Evolutionary conservation across 2,888 invertebrate species (phyloP).

Genomic region (Drosophila buzzatii): DNA sequence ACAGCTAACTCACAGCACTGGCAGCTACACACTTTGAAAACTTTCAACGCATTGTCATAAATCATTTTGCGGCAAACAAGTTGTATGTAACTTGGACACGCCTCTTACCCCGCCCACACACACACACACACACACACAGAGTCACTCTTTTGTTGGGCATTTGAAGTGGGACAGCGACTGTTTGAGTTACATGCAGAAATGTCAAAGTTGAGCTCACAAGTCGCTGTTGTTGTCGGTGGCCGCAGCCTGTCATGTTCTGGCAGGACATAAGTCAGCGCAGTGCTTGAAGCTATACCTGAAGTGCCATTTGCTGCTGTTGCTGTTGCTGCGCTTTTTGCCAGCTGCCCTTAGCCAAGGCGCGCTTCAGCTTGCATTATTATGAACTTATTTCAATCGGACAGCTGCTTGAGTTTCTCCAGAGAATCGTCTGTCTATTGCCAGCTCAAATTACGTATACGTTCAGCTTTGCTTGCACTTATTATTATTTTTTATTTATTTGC

Average conservation of each 20-base stretch:
- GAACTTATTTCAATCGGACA: slow-evolving; percentile 24
- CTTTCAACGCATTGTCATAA: slow-evolving; percentile 74
- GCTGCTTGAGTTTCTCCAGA: slow-evolving; percentile 12
- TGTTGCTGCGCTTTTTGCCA: slow-evolving; percentile 16
- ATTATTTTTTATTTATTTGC: slow-evolving; percentile 1
- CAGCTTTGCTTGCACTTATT: slow-evolving; percentile 25
- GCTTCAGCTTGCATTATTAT: slow-evolving; percentile 11
- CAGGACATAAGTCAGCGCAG: slow-evolving; percentile 19
- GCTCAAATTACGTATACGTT: slow-evolving; percentile 55
- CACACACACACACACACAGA: neutral
- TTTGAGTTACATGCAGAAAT: slow-evolving; percentile 52
- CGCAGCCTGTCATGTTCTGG: slow-evolving; percentile 43
- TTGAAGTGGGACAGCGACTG: slow-evolving; percentile 37
- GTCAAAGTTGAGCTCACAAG: slow-evolving; percentile 56
- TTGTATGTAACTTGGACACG: slow-evolving; percentile 44
- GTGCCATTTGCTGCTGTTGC: slow-evolving; percentile 1
- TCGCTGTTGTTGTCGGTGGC: slow-evolving; percentile 25
- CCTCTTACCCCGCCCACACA: slow-evolving; percentile 18
- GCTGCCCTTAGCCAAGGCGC: neutral
- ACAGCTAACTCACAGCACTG: slow-evolving; percentile 40
- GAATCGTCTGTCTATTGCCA: neutral
- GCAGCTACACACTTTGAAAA: slow-evolving; percentile 39
- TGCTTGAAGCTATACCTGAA: slow-evolving; percentile 23
- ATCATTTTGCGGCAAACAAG: slow-evolving; percentile 77
- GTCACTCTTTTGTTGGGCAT: slow-evolving; percentile 33